Evolutionary conservation across 2,888 invertebrate genomes (phyloP).

Genomic region (Cactoblastis cactorum): DNA sequence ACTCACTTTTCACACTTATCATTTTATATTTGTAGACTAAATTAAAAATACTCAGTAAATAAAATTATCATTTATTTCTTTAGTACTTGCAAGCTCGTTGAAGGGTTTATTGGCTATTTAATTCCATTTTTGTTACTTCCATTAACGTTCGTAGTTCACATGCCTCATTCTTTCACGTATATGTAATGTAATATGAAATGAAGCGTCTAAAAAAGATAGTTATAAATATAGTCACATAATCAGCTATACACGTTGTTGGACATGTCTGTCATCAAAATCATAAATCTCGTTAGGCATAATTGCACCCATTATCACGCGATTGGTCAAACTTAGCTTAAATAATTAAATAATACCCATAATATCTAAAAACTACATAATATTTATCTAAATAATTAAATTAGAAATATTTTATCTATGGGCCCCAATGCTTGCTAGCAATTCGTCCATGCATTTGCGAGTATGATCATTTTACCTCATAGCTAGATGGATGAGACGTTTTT

Average conservation of each 20-base stretch:
- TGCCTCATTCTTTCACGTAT: conserved; percentile 6
- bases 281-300: background rate
- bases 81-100: background rate
- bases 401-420: no score
- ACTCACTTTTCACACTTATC: no score
- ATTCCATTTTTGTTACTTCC: background rate
- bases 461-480: no score
- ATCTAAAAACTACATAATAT: background rate
- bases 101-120: background rate
- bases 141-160: background rate
- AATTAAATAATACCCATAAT: background rate
- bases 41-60: no score
- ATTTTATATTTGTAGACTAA: no score
- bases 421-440: no score
- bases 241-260: background rate
- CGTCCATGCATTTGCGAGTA: no score
- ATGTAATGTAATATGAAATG: background rate
- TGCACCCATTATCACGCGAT: background rate
- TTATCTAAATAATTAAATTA: no score
- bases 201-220: background rate
- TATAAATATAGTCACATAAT: background rate
- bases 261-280: background rate
- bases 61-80: no score
- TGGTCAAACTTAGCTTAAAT: no score
- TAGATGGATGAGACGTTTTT: no score